Percentiles rank a stretch among this genome's conserved stretches.
These are phyloP conservation scores for Zaprionus gabonicus DNA, from an alignment of 1,140 invertebrate species.

Conservation along the genomic window DNA sequence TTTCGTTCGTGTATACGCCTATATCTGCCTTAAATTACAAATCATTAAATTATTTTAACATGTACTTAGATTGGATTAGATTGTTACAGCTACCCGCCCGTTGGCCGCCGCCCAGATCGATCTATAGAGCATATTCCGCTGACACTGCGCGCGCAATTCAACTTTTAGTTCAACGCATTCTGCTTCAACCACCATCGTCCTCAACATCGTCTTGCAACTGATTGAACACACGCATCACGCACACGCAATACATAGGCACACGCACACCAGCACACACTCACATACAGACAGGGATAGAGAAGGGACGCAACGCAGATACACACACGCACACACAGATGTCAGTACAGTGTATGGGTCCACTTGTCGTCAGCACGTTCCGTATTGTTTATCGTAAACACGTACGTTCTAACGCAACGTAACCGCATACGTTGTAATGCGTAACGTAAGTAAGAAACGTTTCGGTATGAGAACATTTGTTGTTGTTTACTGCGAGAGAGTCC, in stretches of 20 bases:
- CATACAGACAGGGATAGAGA: not conserved
- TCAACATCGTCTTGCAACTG: not conserved
- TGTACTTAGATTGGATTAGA: constrained; percentile 82
- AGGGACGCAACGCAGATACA: not conserved
- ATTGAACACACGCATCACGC: constrained; percentile 10
- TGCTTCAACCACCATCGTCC: constrained; percentile 52
- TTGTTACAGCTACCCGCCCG: constrained; percentile 82
- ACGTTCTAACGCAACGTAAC: constrained; percentile 23
- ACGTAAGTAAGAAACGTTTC: constrained; percentile 23
- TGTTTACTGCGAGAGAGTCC: constrained; percentile 22
- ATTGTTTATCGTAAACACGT: not conserved
- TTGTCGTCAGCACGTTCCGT: not conserved
- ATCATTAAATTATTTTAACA: constrained; percentile 83
- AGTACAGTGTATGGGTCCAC: constrained; percentile 1
- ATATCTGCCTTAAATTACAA: constrained; percentile 76
- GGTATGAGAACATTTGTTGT: constrained; percentile 16
- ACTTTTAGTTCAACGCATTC: constrained; percentile 67
- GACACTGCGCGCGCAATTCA: constrained; percentile 57
- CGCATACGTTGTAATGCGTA: not conserved
- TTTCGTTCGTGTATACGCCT: constrained; percentile 68
- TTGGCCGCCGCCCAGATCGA: constrained; percentile 62
- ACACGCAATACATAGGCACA: constrained; percentile 2
- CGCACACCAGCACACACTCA: constrained; percentile 10
- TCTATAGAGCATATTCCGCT: constrained; percentile 59
- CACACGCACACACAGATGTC: constrained; percentile 1